Percentiles rank a stretch among this genome's conserved stretches.
Evolutionary conservation across 92 coral and sea anemone genomes (phyloP).

Genomic region (Ricordea florida): DNA sequence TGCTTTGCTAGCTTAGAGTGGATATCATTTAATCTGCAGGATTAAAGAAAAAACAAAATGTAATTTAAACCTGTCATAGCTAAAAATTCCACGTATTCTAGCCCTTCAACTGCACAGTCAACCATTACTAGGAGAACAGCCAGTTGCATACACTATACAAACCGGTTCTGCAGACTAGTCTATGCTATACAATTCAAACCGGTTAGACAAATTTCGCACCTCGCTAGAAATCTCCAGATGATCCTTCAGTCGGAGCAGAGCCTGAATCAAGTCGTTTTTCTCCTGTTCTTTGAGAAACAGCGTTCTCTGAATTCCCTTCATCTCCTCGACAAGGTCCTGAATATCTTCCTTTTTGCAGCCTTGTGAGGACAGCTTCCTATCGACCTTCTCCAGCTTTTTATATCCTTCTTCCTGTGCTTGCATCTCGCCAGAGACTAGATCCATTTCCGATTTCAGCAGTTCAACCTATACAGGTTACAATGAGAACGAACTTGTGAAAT

Average conservation of each 20-base stretch:
- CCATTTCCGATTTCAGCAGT: conserved; percentile 82
- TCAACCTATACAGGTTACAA: conserved; percentile 63
- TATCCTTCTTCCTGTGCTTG: conserved; percentile 76
- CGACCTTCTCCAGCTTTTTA: conserved; percentile 75
- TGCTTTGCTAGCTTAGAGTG: too few relatives aligned
- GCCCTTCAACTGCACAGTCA: too few relatives aligned
- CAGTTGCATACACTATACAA: too few relatives aligned
- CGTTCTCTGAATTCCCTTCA: conserved; percentile 54
- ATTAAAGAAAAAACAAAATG: too few relatives aligned
- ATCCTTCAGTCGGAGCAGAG: conserved; percentile 45
- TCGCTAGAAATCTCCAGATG: background rate
- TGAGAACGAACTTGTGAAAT: background rate
- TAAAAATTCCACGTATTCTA: too few relatives aligned
- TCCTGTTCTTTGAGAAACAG: conserved; percentile 74
- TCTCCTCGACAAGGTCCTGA: conserved; percentile 63
- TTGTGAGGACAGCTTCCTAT: conserved; percentile 68
- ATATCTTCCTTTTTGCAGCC: conserved; percentile 56
- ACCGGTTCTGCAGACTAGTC: too few relatives aligned
- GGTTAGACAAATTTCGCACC: too few relatives aligned
- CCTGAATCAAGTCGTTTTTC: conserved; percentile 55
- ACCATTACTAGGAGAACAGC: too few relatives aligned
- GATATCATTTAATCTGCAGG: too few relatives aligned
- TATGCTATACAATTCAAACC: too few relatives aligned
- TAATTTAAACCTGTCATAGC: too few relatives aligned
- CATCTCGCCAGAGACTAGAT: conserved; percentile 78